phyloP scores from a whole-genome alignment of 2,797 vertebrate species.

The Smutsia temminckii region DNA sequence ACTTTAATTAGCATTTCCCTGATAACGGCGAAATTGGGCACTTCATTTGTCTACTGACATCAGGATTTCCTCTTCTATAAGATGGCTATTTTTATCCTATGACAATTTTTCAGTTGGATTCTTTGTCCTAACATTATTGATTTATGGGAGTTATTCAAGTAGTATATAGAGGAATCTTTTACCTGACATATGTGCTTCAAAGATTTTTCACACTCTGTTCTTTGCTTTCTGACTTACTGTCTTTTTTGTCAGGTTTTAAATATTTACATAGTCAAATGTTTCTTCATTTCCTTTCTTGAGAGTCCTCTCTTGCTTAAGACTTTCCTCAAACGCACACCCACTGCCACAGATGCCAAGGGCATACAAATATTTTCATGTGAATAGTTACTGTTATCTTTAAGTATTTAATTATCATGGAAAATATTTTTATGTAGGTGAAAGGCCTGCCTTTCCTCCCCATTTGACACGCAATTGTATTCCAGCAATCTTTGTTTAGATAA shows the following conservation, averaged over 20 bases:
- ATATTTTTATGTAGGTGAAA: background rate
- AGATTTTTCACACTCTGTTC: background rate
- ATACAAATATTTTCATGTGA: background rate
- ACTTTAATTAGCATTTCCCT: background rate
- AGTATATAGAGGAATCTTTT: background rate
- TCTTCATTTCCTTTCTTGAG: background rate
- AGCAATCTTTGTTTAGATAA: constrained; percentile 11
- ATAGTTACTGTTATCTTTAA: background rate
- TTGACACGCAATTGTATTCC: background rate
- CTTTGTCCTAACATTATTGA: background rate
- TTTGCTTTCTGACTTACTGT: background rate
- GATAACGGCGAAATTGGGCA: background rate
- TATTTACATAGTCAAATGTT: background rate
- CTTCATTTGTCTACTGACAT: background rate
- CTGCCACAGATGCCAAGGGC: background rate
- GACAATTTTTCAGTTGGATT: background rate
- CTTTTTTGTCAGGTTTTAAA: background rate
- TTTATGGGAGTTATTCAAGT: background rate
- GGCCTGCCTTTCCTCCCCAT: background rate
- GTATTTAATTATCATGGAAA: background rate
- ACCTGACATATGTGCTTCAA: background rate
- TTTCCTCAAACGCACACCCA: background rate
- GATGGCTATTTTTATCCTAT: background rate
- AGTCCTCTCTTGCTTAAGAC: constrained; percentile 30
- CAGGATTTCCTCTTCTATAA: background rate